Evolutionary conservation across 2,888 invertebrate genomes (phyloP).

Genomic region (Xylocampa areola): DNA sequence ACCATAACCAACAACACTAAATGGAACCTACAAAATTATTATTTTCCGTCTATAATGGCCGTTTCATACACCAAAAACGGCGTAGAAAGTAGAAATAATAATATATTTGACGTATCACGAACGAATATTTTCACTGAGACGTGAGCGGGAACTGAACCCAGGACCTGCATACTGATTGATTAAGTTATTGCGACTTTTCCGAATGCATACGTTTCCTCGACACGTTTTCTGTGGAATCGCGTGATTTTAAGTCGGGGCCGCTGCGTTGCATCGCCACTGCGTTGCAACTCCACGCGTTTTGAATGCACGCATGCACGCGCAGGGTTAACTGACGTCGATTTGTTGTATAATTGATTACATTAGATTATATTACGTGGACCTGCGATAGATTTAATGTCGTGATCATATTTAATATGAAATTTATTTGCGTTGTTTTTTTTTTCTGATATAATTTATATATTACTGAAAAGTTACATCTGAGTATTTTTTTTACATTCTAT

Average conservation of each 20-base stretch:
- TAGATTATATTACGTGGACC: slow-evolving; percentile 35
- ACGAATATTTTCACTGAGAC: slow-evolving; percentile 81
- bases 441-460: not conserved
- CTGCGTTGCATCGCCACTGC: slow-evolving; percentile 29
- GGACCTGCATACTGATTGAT: slow-evolving; percentile 80
- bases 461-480: slow-evolving; percentile 2
- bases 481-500: too few relatives aligned
- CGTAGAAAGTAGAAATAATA: slow-evolving; percentile 82
- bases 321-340: slow-evolving; percentile 52
- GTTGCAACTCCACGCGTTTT: slow-evolving; percentile 35
- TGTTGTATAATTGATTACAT: slow-evolving; percentile 50
- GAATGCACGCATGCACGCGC: slow-evolving; percentile 44
- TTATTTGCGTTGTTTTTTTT: not conserved
- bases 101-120: slow-evolving; percentile 76
- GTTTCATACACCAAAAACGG: slow-evolving; percentile 74
- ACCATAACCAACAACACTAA: slow-evolving; percentile 45
- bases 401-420: slow-evolving; percentile 17
- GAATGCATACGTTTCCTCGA: slow-evolving; percentile 60
- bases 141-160: slow-evolving; percentile 78
- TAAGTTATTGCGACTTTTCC: slow-evolving; percentile 72
- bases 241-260: slow-evolving; percentile 54
- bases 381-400: slow-evolving; percentile 17
- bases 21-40: slow-evolving; percentile 58
- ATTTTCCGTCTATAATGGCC: slow-evolving; percentile 70
- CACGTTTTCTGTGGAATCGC: slow-evolving; percentile 64